Conservation (phyloP, 1,140 invertebrate genomes). For the Drosophila sp. region DNA sequence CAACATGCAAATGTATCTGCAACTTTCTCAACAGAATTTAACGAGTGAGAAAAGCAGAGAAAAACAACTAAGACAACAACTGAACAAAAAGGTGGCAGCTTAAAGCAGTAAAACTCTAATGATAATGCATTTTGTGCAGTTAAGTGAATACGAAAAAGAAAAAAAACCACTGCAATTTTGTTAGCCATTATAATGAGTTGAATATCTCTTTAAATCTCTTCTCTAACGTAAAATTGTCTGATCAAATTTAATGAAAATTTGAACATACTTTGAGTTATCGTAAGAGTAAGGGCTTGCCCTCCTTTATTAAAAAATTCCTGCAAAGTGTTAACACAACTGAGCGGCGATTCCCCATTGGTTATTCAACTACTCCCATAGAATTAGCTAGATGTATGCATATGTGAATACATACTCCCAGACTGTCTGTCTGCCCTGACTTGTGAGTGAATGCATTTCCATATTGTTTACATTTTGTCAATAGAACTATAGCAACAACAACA, state of each 20-base stretch:
- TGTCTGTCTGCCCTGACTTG: conserved; percentile 21
- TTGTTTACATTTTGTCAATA: conserved; percentile 78
- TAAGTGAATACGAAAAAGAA: conserved; percentile 3
- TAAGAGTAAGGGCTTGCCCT: too few relatives aligned
- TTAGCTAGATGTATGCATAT: not conserved
- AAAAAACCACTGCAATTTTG: not conserved
- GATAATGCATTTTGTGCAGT: conserved; percentile 8
- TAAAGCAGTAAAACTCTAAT: conserved; percentile 29
- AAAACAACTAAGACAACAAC: conserved; percentile 9
- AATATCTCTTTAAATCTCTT: too few relatives aligned
- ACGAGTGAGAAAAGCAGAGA: conserved; percentile 22
- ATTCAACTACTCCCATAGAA: not conserved
- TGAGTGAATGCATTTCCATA: conserved; percentile 30
- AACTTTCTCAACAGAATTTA: conserved; percentile 61
- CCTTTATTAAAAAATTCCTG: not conserved
- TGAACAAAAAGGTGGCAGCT: conserved; percentile 33
- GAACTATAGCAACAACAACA: conserved; percentile 32
- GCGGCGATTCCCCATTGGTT: not conserved
- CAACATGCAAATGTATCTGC: conserved; percentile 59
- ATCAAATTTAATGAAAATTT: too few relatives aligned
- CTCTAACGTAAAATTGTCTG: too few relatives aligned
- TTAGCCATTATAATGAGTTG: too few relatives aligned
- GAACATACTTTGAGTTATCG: too few relatives aligned
- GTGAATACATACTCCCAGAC: not conserved
- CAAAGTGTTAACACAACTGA: not conserved